A percentile compares a stretch with the other conserved stretches of the same genome.
Conservation (phyloP, 2,888 invertebrate species). For the Cosmia trapezina region DNA sequence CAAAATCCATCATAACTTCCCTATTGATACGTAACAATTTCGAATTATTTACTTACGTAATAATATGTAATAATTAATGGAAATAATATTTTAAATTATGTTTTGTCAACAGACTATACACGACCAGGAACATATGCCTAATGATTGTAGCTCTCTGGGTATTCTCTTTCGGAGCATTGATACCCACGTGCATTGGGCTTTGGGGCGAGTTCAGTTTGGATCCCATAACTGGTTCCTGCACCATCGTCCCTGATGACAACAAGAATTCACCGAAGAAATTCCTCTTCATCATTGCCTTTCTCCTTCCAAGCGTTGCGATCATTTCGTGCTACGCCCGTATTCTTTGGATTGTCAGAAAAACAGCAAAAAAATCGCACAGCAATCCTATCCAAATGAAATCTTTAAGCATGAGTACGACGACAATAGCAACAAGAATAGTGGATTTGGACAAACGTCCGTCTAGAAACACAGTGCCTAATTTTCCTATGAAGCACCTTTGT, state of each 20-base stretch:
- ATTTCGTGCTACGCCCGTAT: constrained; percentile 96
- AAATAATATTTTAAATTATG: constrained; percentile 5
- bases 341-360: constrained; percentile 94
- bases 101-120: constrained; percentile 91
- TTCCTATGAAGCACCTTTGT: constrained; percentile 59
- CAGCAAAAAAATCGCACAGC: constrained; percentile 91
- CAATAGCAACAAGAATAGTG: constrained; percentile 56
- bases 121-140: constrained; percentile 91
- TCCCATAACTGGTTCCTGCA: constrained; percentile 93
- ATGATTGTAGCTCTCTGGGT: constrained; percentile 94
- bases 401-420: constrained; percentile 67
- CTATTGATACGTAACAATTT: background rate
- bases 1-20: background rate
- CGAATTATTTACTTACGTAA: background rate
- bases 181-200: constrained; percentile 93
- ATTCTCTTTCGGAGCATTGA: constrained; percentile 92
- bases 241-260: constrained; percentile 92
- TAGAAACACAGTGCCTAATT: constrained; percentile 50
- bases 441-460: constrained; percentile 63
- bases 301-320: constrained; percentile 95
- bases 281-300: constrained; percentile 95
- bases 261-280: constrained; percentile 94
- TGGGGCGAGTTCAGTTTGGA: constrained; percentile 96
- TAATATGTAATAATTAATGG: background rate
- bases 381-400: constrained; percentile 75